Percentiles rank a stretch among this genome's conserved stretches.
phyloP scores from a whole-genome alignment of 2,113 vertebrate genomes.

The Leptodactylus fuscus region DNA sequence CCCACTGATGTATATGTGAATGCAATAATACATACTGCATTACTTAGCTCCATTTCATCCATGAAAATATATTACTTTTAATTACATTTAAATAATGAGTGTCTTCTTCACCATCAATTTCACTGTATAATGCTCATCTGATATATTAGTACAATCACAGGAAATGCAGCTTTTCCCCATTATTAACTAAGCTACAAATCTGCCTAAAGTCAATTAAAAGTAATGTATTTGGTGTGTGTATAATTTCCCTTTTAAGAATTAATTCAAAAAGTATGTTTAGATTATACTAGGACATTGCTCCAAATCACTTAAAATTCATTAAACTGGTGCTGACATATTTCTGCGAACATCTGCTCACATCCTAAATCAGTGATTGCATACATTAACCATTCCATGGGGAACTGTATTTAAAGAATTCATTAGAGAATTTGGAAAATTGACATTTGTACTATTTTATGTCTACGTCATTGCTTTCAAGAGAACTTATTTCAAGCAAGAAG shows the following conservation, averaged over 20 bases:
- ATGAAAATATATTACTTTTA: slow-evolving; percentile 37
- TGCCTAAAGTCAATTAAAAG: slow-evolving; percentile 16
- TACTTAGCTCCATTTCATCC: neutral
- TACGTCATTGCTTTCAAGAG: no score
- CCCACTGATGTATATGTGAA: neutral
- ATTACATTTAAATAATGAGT: slow-evolving; percentile 16
- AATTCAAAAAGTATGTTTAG: neutral
- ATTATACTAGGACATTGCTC: neutral
- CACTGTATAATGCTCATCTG: neutral
- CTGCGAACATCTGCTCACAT: slow-evolving; percentile 46
- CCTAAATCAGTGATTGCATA: slow-evolving; percentile 58
- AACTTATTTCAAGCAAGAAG: no score
- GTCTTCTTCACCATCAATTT: slow-evolving; percentile 13
- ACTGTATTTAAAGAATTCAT: no score
- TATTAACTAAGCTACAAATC: slow-evolving; percentile 30
- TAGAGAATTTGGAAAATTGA: neutral
- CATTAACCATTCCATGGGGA: neutral
- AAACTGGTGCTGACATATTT: neutral
- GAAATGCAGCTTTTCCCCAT: neutral
- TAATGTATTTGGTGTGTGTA: neutral
- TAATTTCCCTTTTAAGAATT: slow-evolving; percentile 11
- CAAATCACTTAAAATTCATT: neutral
- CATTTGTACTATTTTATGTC: neutral
- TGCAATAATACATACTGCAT: neutral
- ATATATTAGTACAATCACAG: slow-evolving; percentile 18